These are phyloP conservation scores for Scaptodrosophila lebanonensis DNA, from an alignment of 1,140 invertebrate genomes.

Conservation along the genomic window DNA sequence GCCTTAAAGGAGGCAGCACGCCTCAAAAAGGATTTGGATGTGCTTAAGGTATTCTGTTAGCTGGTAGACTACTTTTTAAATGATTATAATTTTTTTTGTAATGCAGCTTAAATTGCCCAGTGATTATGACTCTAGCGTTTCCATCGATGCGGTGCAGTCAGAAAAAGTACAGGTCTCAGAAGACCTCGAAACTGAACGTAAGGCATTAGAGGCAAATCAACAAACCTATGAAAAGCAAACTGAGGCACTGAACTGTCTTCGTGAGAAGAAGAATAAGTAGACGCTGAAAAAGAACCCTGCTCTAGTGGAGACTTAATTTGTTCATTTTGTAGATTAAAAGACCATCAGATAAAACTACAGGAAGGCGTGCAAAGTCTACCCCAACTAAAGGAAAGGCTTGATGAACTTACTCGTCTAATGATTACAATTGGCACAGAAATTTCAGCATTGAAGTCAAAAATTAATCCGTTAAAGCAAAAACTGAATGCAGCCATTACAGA, in stretches of 20 bases:
- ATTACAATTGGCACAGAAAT: conserved; percentile 73
- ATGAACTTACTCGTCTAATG: conserved; percentile 57
- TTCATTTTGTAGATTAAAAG: conserved; percentile 44
- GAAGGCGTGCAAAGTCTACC: conserved; percentile 73
- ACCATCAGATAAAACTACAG: conserved; percentile 65
- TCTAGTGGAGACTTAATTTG: no score
- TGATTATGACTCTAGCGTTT: conserved; percentile 50
- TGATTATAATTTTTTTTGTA: neutral
- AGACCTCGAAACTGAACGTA: conserved; percentile 52
- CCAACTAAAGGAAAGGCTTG: conserved; percentile 62
- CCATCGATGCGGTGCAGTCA: conserved; percentile 56
- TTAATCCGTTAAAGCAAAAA: conserved; percentile 76
- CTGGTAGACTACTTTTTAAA: neutral
- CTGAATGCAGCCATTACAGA: conserved; percentile 69
- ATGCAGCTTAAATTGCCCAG: conserved; percentile 56
- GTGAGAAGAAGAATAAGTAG: conserved; percentile 50
- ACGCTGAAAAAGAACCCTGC: neutral
- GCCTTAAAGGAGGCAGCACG: conserved; percentile 79
- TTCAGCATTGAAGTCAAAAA: conserved; percentile 67
- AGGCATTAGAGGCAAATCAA: conserved; percentile 78
- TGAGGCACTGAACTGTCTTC: conserved; percentile 61
- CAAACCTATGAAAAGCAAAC: conserved; percentile 78
- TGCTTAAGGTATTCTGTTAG: conserved; percentile 35
- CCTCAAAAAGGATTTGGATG: conserved; percentile 51
- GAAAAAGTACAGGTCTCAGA: conserved; percentile 56